Evolutionary conservation across 2,888 invertebrate genomes (phyloP).

Genomic region (Pyrocoelia pectoralis): DNA sequence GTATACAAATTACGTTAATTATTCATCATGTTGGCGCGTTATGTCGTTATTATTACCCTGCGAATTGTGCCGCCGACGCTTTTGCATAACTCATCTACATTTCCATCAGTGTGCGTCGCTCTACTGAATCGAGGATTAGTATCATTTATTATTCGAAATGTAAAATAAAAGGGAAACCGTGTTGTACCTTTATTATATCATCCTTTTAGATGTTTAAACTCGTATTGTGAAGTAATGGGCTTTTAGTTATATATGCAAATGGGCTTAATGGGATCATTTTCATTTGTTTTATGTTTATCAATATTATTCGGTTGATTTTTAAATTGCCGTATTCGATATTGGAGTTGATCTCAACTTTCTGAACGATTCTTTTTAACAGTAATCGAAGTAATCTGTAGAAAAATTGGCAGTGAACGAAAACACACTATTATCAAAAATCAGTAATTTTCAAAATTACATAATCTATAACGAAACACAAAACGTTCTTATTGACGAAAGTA

Average conservation of each 20-base stretch:
- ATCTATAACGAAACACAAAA: no score
- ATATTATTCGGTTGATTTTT: neutral
- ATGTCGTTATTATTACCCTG: conserved; percentile 49
- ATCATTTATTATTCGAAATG: conserved; percentile 28
- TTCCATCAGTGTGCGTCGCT: conserved; percentile 31
- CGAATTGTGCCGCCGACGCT: conserved; percentile 42
- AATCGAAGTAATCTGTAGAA: no score
- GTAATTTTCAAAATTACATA: no score
- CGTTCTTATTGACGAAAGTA: no score
- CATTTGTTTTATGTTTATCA: neutral
- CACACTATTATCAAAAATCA: no score
- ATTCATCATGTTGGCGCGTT: conserved; percentile 52
- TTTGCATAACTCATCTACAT: conserved; percentile 37
- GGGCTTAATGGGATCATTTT: neutral
- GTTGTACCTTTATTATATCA: conserved; percentile 14
- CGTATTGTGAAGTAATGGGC: neutral
- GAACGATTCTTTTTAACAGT: no score
- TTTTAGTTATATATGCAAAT: conserved; percentile 1
- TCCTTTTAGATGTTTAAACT: conserved; percentile 4
- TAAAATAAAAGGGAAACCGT: conserved; percentile 18
- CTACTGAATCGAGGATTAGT: conserved; percentile 26
- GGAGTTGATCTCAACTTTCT: no score
- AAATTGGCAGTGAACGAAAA: no score
- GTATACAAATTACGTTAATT: conserved; percentile 53
- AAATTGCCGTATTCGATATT: neutral